phyloP scores from a whole-genome alignment of 2,113 vertebrate species.

The Lophotis ruficrista region DNA sequence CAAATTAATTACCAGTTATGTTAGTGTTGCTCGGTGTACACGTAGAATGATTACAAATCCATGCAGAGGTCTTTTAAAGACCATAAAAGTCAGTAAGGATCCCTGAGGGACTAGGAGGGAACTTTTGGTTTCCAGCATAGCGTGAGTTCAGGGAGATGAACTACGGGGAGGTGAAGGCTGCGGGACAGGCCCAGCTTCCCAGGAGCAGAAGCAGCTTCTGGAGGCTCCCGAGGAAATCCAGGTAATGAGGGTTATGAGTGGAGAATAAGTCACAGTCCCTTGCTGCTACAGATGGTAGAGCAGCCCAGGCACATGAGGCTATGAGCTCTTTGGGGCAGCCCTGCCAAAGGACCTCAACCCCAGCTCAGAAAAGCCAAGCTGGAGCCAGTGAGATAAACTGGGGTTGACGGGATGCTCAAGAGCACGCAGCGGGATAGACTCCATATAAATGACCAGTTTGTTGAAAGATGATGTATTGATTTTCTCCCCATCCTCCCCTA shows the following conservation, averaged over 20 bases:
- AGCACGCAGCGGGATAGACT: accelerated
- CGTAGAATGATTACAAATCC: constrained; percentile 46
- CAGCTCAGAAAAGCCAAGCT: not conserved
- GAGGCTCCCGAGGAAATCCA: not conserved
- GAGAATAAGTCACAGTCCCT: not conserved
- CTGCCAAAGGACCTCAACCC: accelerated
- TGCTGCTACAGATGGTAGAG: not conserved
- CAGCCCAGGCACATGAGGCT: not conserved
- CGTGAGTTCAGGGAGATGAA: not conserved
- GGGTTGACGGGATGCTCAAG: not conserved
- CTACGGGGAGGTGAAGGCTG: not conserved
- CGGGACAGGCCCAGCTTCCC: not conserved
- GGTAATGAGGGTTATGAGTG: accelerated
- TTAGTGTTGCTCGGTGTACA: constrained; percentile 47
- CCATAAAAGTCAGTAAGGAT: constrained; percentile 38
- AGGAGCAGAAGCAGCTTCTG: not conserved
- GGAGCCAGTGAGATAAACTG: not conserved
- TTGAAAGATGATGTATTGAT: not conserved
- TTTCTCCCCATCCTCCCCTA: not conserved
- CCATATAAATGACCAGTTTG: not conserved
- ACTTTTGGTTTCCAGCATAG: not conserved
- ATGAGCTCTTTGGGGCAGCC: not conserved
- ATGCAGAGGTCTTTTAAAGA: constrained; percentile 45
- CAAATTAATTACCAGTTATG: constrained; percentile 75
- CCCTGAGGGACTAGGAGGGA: not conserved